phyloP scores from a whole-genome alignment of 2,797 vertebrate genomes.

The Etheostoma perlongum region DNA sequence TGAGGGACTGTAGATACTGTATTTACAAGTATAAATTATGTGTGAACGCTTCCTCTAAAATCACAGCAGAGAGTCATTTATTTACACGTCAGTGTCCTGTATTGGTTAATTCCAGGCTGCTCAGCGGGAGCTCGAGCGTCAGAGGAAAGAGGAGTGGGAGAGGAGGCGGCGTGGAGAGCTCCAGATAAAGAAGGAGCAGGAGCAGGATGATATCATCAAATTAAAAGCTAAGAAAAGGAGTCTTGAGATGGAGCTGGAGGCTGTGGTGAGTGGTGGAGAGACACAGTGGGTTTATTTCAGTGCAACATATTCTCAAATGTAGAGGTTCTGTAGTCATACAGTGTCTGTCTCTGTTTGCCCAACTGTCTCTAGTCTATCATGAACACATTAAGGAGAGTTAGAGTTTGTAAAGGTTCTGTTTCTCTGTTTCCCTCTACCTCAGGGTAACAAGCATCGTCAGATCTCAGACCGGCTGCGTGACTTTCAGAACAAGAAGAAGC shows the following conservation, averaged over 20 bases:
- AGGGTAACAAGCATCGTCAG: constrained; percentile 95
- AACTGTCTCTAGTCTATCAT: not conserved
- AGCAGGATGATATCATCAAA: constrained; percentile 92
- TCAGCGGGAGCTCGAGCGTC: constrained; percentile 93
- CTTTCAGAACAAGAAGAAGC: constrained; percentile 88
- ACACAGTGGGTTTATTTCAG: not conserved
- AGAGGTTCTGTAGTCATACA: not conserved
- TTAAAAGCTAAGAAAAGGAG: constrained; percentile 93
- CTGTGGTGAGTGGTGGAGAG: constrained; percentile 87
- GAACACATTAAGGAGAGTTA: not conserved
- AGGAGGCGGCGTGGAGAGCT: constrained; percentile 91
- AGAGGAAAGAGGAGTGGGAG: constrained; percentile 93
- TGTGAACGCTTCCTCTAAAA: not conserved
- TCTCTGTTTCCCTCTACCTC: constrained; percentile 32
- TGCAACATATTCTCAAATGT: not conserved
- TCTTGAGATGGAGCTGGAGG: constrained; percentile 95
- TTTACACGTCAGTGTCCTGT: constrained; percentile 10
- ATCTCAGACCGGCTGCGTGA: constrained; percentile 93
- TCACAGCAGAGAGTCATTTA: not conserved
- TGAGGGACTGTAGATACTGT: constrained; percentile 17
- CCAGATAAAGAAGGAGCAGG: constrained; percentile 89
- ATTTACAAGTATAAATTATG: not conserved
- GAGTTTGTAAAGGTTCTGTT: not conserved
- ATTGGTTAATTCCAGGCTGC: constrained; percentile 84
- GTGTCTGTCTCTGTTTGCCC: not conserved